Evolutionary conservation across 2,797 vertebrate genomes (phyloP).

Genomic region (Chanos chanos): DNA sequence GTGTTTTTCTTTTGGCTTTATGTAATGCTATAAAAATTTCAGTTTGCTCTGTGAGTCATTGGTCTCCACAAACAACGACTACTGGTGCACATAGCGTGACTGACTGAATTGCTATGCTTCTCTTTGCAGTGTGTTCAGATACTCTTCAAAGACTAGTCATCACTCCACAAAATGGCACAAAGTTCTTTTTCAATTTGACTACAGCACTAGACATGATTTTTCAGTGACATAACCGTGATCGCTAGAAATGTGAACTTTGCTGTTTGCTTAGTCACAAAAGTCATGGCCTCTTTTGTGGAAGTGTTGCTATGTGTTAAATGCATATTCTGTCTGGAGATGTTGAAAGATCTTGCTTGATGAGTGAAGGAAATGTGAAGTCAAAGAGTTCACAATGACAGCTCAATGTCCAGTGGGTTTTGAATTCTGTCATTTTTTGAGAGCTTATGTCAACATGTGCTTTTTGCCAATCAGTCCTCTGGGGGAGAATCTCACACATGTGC

Average conservation of each 20-base stretch:
- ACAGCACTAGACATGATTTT: constrained; percentile 49
- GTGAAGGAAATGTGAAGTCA: no score
- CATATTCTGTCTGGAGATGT: no score
- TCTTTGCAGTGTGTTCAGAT: constrained; percentile 45
- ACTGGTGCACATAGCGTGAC: constrained; percentile 41
- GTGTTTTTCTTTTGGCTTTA: constrained; percentile 47
- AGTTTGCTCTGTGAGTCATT: constrained; percentile 47
- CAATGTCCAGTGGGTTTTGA: no score
- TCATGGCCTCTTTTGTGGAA: constrained; percentile 50
- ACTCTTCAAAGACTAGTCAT: constrained; percentile 59
- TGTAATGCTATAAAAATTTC: constrained; percentile 25
- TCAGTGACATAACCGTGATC: constrained; percentile 41
- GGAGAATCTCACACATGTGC: no score
- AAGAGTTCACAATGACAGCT: no score
- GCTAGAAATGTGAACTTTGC: constrained; percentile 12
- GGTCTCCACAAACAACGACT: constrained; percentile 42
- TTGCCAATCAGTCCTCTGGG: no score
- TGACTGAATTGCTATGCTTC: constrained; percentile 47
- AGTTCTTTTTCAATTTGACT: constrained; percentile 53
- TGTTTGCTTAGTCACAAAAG: background rate
- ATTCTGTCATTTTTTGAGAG: no score
- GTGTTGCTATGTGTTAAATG: constrained; percentile 41
- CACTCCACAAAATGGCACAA: constrained; percentile 49
- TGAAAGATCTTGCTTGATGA: no score
- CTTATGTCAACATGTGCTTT: no score